Evolutionary conservation across 2,113 vertebrate species (phyloP).

Genomic region (Centropus unirufus): DNA sequence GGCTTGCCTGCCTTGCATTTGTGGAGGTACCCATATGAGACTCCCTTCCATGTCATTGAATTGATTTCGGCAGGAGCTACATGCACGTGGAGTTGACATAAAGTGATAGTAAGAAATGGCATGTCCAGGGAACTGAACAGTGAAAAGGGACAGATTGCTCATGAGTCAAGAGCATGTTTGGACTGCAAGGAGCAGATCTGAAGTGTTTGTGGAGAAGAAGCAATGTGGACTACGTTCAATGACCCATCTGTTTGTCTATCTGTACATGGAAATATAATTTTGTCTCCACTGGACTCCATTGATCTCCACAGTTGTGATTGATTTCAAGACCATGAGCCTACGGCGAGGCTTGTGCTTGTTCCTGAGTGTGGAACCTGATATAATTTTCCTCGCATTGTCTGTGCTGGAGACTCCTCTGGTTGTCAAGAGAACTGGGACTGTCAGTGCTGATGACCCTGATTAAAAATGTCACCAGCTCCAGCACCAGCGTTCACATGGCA

Average conservation of each 20-base stretch:
- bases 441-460: conserved; percentile 57
- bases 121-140: conserved; percentile 4
- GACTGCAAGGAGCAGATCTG: background rate
- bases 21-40: background rate
- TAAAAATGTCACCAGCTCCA: conserved; percentile 44
- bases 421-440: conserved; percentile 28
- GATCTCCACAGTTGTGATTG: background rate
- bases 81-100: background rate
- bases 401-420: background rate
- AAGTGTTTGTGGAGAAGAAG: background rate
- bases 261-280: conserved; percentile 1
- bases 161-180: background rate
- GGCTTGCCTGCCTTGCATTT: background rate
- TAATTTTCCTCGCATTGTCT: conserved; percentile 1
- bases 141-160: background rate
- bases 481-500: background rate
- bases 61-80: background rate
- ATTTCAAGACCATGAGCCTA: conserved; percentile 38
- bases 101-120: background rate
- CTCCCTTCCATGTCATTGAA: background rate
- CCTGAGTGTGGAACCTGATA: background rate
- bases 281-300: background rate
- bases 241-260: conserved; percentile 12
- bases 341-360: background rate
- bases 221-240: background rate